These are phyloP conservation scores for Villa cingulata DNA, from an alignment of 2,888 invertebrate species.

Conservation along the genomic window DNA sequence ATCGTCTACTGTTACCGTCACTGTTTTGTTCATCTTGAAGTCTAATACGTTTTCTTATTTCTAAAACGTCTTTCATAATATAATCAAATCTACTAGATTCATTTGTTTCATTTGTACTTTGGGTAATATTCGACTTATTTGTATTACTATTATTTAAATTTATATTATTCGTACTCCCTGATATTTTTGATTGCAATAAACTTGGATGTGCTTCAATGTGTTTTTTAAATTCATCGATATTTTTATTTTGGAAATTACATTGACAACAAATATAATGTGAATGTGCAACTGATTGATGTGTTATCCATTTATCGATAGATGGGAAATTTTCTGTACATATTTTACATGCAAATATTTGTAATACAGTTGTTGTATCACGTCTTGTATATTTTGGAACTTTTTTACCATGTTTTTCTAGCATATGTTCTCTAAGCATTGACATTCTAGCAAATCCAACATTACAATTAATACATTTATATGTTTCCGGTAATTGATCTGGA, in stretches of 20 bases:
- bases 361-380: slow-evolving; percentile 31
- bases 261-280: slow-evolving; percentile 13
- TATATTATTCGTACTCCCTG: neutral
- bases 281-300: slow-evolving; percentile 14
- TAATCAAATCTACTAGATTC: slow-evolving; percentile 29
- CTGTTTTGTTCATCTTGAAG: neutral
- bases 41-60: slow-evolving; percentile 33
- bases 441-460: slow-evolving; percentile 33
- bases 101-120: neutral
- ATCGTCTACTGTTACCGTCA: neutral
- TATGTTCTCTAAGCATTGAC: slow-evolving; percentile 34
- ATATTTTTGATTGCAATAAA: neutral
- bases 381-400: slow-evolving; percentile 25
- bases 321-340: slow-evolving; percentile 12
- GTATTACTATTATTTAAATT: neutral
- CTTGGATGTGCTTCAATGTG: slow-evolving; percentile 14
- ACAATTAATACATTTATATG: slow-evolving; percentile 34
- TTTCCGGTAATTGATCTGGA: slow-evolving; percentile 35
- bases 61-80: slow-evolving; percentile 34
- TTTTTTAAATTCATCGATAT: slow-evolving; percentile 13
- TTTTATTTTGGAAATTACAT: slow-evolving; percentile 14
- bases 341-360: slow-evolving; percentile 15
- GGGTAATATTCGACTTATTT: neutral
- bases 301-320: slow-evolving; percentile 13
- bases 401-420: slow-evolving; percentile 31